phyloP scores from a whole-genome alignment of 2,888 invertebrate species.

The Cheilosia vernalis region DNA sequence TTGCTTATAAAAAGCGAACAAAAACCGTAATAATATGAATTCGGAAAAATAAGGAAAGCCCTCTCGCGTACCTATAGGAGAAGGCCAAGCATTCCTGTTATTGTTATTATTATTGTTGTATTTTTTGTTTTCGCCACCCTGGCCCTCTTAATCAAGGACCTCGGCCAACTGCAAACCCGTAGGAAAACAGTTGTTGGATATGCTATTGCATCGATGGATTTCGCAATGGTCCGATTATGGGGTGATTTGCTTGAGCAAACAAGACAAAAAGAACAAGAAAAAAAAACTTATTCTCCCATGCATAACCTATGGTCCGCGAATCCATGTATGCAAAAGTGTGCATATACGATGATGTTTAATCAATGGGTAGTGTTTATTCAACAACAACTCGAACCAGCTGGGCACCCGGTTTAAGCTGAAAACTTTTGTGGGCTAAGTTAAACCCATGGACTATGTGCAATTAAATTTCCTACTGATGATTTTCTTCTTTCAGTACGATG shows the following conservation, averaged over 20 bases:
- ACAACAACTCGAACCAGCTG: slow-evolving; percentile 43
- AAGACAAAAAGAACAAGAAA: too few species aligned
- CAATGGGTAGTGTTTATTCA: slow-evolving; percentile 23
- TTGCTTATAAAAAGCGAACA: slow-evolving; percentile 6
- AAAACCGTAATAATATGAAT: slow-evolving; percentile 11
- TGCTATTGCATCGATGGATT: slow-evolving; percentile 26
- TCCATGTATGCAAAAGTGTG: background rate
- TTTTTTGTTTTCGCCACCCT: background rate
- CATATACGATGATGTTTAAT: slow-evolving; percentile 23
- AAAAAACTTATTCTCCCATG: too few species aligned
- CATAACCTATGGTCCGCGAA: background rate
- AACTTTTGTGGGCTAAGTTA: slow-evolving; percentile 25
- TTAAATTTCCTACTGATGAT: slow-evolving; percentile 33
- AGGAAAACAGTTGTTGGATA: slow-evolving; percentile 1
- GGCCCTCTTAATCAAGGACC: slow-evolving; percentile 43
- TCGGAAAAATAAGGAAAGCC: slow-evolving; percentile 2
- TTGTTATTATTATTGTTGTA: slow-evolving; percentile 1
- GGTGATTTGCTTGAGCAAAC: slow-evolving; percentile 22
- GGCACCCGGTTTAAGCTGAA: slow-evolving; percentile 23
- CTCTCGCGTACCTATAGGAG: background rate
- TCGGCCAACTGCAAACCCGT: slow-evolving; percentile 22
- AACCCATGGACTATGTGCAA: slow-evolving; percentile 48
- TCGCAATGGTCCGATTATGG: slow-evolving; percentile 22
- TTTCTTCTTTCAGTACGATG: slow-evolving; percentile 11
- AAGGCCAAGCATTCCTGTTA: slow-evolving; percentile 17